Evolutionary conservation across 2,888 invertebrate genomes (phyloP), one percentile per base, ranked within the genome.

Genomic region (Oscheius myriophilus): DNA sequence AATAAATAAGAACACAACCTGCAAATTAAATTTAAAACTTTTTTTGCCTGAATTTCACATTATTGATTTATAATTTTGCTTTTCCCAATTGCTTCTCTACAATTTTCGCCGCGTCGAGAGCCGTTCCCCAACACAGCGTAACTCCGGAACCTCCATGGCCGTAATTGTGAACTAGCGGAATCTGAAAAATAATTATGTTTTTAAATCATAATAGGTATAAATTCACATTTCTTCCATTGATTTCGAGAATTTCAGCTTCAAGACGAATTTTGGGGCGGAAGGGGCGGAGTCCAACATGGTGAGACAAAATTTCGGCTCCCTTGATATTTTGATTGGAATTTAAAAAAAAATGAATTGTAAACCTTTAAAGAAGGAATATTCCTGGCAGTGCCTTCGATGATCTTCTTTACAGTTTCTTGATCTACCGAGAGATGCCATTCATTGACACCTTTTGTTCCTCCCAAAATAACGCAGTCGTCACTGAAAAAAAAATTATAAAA

Each of bases 111-210:
- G 91, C 92, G 70, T 92, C 90, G 3, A 89, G 86, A 16, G 92
- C 93, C 87, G 93, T 93, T 16, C 93, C 93, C 91, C 92, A 92
- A 75, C 91, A 90, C 6, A 93, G 82, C 0, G 93, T 93, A 0
- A 94, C 90, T 0, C 93, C 93, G 74, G 92, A 91, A 45, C 93
- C 93, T 52, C 93, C 93, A 84, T 94, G 93, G 1, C 88, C 93
- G 85, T 93, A 93, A 87, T 93, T 93, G 85, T 93, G 93, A 71
- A 93, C 91, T 59, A 92, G 88, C 14, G 64, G 66, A 0, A 58
- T 54, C 73, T 73, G 46, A 12, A 55, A n/a, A n/a, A n/a, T n/a
- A n/a, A n/a, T n/a, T n/a, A n/a, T n/a, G n/a, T n/a, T n/a, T n/a
- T n/a, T n/a, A n/a, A n/a, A n/a, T n/a, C n/a, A n/a, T n/a, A n/a